Evolutionary conservation across 2,797 vertebrate species (phyloP).

Genomic region (Phrynocephalus forsythii): DNA sequence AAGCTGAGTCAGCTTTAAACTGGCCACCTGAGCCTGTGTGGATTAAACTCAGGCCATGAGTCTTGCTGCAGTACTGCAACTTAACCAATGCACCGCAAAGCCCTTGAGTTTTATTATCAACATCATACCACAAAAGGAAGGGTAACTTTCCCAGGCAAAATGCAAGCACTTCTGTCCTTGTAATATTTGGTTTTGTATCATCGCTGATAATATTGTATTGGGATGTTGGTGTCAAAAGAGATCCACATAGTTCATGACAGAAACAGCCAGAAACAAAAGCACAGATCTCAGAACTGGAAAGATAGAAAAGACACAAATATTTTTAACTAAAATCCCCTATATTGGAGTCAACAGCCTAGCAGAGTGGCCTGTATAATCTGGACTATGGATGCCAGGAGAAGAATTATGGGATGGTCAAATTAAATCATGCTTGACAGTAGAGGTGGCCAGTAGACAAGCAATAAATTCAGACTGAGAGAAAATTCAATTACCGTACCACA

Average conservation of each 20-base stretch:
- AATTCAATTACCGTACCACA: neutral
- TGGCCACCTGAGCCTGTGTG: too few relatives aligned
- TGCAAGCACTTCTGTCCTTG: constrained; percentile 49
- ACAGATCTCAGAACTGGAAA: neutral
- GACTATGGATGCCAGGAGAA: neutral
- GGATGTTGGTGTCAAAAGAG: neutral
- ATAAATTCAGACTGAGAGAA: neutral
- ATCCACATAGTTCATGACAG: too few relatives aligned
- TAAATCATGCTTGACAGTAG: neutral
- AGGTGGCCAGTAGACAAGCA: neutral
- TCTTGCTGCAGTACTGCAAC: too few relatives aligned
- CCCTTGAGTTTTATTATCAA: neutral
- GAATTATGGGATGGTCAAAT: neutral
- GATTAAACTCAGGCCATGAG: too few relatives aligned
- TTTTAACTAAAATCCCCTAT: neutral
- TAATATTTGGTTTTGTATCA: constrained; percentile 43
- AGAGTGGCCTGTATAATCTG: neutral
- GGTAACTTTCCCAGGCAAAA: constrained; percentile 48
- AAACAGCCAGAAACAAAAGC: neutral
- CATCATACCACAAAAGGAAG: constrained; percentile 40
- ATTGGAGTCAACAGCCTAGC: neutral
- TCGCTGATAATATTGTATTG: neutral
- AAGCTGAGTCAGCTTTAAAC: too few relatives aligned
- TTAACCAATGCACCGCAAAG: too few relatives aligned
- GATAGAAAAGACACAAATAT: neutral